A percentile compares a stretch with the other conserved stretches of the same genome.
phyloP scores from a whole-genome alignment of 1,140 invertebrate species.

The Zelostemma sp. region DNA sequence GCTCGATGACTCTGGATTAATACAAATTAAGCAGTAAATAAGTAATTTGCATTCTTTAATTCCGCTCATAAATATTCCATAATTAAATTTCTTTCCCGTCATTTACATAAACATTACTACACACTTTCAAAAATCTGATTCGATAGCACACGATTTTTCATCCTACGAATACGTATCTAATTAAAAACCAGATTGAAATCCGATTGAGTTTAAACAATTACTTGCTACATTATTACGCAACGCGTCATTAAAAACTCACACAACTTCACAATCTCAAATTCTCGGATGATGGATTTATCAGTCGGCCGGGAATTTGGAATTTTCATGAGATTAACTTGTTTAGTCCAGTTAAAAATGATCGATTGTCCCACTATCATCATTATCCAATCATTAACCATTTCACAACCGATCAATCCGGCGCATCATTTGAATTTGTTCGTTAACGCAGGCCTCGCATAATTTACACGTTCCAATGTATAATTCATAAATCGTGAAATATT shows the following conservation, averaged over 20 bases:
- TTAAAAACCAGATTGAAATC: not conserved
- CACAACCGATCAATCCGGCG: constrained; percentile 10
- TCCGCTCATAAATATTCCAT: not conserved
- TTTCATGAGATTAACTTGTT: not conserved
- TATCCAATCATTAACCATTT: constrained; percentile 25
- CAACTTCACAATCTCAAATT: not conserved
- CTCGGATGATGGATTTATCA: not conserved
- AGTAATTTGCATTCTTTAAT: not conserved
- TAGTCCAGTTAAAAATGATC: constrained; percentile 27
- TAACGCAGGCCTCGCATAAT: constrained; percentile 8
- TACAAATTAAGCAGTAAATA: not conserved
- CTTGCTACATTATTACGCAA: not conserved
- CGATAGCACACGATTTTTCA: too few relatives aligned
- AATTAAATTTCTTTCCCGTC: not conserved
- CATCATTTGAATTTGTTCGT: constrained; percentile 15
- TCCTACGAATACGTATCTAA: not conserved
- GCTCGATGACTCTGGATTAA: not conserved
- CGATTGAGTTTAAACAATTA: not conserved
- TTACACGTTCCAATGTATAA: not conserved
- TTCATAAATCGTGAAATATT: too few relatives aligned
- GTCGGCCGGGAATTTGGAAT: not conserved
- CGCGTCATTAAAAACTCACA: constrained; percentile 1
- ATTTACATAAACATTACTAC: not conserved
- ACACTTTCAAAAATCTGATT: not conserved
- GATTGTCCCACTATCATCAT: constrained; percentile 45